Conservation (phyloP, 35 echinoderm and acorn worm genomes). For the Ophioderma brevispina region DNA sequence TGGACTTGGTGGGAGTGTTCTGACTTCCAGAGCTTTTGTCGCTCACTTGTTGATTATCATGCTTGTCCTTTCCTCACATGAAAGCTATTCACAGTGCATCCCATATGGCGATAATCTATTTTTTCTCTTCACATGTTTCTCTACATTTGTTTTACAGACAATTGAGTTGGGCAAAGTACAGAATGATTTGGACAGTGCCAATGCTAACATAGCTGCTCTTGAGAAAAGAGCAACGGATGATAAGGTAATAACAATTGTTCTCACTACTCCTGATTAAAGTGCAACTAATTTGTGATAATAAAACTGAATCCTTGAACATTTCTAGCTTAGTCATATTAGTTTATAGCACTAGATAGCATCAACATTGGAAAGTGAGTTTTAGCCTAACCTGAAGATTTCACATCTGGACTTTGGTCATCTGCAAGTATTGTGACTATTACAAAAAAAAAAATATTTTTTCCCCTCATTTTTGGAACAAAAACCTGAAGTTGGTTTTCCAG, state of each 20-base stretch:
- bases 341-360: too few relatives aligned
- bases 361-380: too few relatives aligned
- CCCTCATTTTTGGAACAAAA: too few relatives aligned
- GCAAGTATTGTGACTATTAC: too few relatives aligned
- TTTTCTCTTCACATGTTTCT: not conserved
- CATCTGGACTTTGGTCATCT: too few relatives aligned
- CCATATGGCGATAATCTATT: not conserved
- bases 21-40: too few relatives aligned
- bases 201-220: not conserved
- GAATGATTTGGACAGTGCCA: slow-evolving; percentile 7
- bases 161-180: slow-evolving; percentile 22
- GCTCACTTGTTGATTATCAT: too few relatives aligned
- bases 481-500: too few relatives aligned
- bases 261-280: not conserved
- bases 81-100: not conserved
- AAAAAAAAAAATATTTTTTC: too few relatives aligned
- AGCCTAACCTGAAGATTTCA: too few relatives aligned
- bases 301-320: not conserved
- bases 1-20: too few relatives aligned
- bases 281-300: not conserved
- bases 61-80: not conserved
- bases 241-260: slow-evolving; percentile 37
- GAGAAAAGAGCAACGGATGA: slow-evolving; percentile 53
- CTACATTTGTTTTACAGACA: not conserved
- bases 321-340: too few relatives aligned